phyloP scores from a whole-genome alignment of 1,140 invertebrate species.

The Saccostrea glomerata region DNA sequence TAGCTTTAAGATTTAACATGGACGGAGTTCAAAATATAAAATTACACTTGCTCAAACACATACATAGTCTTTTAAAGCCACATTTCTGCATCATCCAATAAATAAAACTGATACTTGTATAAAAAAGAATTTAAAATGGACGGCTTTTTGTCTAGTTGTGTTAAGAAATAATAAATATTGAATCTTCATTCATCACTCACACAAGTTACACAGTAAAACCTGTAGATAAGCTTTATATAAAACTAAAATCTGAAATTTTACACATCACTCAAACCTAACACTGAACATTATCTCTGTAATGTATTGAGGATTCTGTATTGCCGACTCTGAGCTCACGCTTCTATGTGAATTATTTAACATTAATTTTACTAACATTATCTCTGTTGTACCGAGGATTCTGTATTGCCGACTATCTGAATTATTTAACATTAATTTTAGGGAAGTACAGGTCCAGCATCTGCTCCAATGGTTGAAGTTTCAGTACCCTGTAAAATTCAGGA shows the following conservation, averaged over 20 bases:
- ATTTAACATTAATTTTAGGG: background rate
- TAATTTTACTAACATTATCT: background rate
- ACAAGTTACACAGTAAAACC: background rate
- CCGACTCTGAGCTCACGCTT: too few relatives aligned
- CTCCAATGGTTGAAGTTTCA: background rate
- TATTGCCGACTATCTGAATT: too few relatives aligned
- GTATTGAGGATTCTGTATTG: too few relatives aligned
- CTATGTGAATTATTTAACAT: too few relatives aligned
- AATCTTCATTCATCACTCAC: background rate
- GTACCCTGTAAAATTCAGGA: background rate
- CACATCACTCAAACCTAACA: too few relatives aligned
- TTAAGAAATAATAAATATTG: background rate
- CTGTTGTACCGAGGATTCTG: too few relatives aligned
- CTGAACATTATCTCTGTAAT: too few relatives aligned
- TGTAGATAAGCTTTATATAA: too few relatives aligned
- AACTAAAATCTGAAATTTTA: too few relatives aligned
- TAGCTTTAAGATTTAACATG: too few relatives aligned
- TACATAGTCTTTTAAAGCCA: background rate
- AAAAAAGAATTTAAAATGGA: background rate
- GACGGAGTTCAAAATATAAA: too few relatives aligned
- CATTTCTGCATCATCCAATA: background rate
- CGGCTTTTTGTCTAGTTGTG: background rate
- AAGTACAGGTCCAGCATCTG: background rate
- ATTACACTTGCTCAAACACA: background rate
- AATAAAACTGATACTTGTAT: constrained; percentile 11